Percentiles rank a stretch among this genome's conserved stretches.
phyloP scores from a whole-genome alignment of 1,140 invertebrate species.

The Drosophila ohnishii region DNA sequence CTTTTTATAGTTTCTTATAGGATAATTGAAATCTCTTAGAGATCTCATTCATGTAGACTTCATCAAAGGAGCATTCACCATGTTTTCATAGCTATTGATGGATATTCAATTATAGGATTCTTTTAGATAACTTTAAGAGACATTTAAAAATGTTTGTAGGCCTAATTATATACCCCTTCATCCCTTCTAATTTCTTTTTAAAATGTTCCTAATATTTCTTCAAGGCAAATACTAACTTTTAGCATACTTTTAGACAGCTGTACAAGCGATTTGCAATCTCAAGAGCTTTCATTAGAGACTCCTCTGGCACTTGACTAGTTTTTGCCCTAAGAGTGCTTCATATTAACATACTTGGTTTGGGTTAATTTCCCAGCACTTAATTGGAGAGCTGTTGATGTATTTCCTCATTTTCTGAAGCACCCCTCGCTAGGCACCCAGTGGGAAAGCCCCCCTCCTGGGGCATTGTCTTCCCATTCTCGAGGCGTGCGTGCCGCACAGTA shows the following conservation, averaged over 20 bases:
- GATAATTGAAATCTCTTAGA: neutral
- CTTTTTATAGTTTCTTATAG: neutral
- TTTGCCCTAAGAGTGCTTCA: neutral
- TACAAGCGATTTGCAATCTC: neutral
- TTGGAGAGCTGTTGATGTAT: constrained; percentile 25
- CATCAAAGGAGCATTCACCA: too few species aligned
- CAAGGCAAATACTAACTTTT: neutral
- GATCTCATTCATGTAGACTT: neutral
- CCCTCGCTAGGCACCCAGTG: constrained; percentile 11
- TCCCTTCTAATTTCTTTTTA: too few species aligned
- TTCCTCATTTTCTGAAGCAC: constrained; percentile 28
- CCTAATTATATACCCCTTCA: too few species aligned
- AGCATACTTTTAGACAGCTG: neutral
- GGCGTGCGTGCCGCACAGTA: constrained; percentile 24
- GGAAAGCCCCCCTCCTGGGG: constrained; percentile 4
- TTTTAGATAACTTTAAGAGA: neutral
- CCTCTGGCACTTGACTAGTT: neutral
- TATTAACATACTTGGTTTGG: neutral
- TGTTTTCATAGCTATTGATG: neutral
- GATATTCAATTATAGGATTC: neutral
- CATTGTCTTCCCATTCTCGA: constrained; percentile 31
- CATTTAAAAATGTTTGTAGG: rapidly evolving
- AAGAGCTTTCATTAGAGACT: neutral
- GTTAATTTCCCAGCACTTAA: constrained; percentile 12
- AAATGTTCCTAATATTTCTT: too few species aligned